A percentile compares a stretch with the other conserved stretches of the same genome.
Conservation (phyloP, 2,797 vertebrate genomes). For the Mastacembelus armatus region DNA sequence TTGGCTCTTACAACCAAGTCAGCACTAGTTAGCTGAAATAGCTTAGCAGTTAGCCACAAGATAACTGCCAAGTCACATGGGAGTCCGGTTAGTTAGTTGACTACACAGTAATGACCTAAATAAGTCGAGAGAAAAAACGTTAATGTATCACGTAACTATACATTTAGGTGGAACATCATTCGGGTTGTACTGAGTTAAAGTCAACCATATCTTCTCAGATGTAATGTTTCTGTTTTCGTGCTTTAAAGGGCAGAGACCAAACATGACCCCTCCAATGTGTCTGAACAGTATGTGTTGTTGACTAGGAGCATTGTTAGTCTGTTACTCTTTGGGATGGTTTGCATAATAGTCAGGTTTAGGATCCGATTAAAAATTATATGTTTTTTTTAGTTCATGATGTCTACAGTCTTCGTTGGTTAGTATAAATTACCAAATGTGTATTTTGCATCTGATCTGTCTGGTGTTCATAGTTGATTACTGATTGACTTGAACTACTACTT, state of each 20-base stretch:
- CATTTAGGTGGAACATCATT: no score
- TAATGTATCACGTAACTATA: no score
- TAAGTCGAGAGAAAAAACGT: no score
- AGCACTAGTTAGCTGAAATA: neutral
- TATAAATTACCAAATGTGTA: neutral
- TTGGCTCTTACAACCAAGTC: neutral
- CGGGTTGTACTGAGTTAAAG: neutral
- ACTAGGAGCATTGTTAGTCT: neutral
- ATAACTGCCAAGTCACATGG: conserved; percentile 43
- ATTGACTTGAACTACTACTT: neutral
- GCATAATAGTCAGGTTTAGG: neutral
- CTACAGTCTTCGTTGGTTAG: neutral
- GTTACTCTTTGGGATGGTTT: neutral
- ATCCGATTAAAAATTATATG: neutral
- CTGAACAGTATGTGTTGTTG: conserved; percentile 22
- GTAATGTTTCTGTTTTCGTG: neutral
- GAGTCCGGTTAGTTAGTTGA: neutral
- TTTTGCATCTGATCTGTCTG: neutral
- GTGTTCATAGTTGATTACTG: neutral
- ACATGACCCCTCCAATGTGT: conserved; percentile 4
- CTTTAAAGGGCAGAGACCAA: conserved; percentile 19
- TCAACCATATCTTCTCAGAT: neutral
- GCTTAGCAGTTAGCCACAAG: neutral
- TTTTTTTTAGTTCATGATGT: neutral
- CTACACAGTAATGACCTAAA: neutral